Evolutionary conservation across 2,797 vertebrate genomes (phyloP), one percentile per base, ranked within the genome.

Genomic region (Gambusia yucatana): DNA sequence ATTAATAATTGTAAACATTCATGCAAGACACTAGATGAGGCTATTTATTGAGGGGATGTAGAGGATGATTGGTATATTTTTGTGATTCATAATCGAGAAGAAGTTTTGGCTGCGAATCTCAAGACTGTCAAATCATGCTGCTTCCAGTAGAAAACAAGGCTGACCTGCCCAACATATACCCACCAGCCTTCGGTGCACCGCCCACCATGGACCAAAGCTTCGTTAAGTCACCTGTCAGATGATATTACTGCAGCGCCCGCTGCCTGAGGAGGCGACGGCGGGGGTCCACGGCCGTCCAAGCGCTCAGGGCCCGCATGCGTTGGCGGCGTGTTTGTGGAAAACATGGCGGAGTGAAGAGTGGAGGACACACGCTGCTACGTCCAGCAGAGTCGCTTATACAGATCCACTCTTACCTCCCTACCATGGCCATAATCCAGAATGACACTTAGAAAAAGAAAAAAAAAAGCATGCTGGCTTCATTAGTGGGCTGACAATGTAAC

Each of bases 221-320:
- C 82, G 91, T 86, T 92, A 91, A 92, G 92, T 92, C 93, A 93
- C 92, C 91, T 95, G 93, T 95, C 94, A 94, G 77, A 92, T 85
- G 79, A 89, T 92, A 93, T 95, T 92, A 95, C 88, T 79, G 57
- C 76, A 57, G 76, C 87, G 86, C 89, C 90, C 88, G 86, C 75
- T 16, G 82, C 84, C 76, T 59, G 6, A 82, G 46, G 81, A 87
- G 82, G 86, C 69, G 80, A 86, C 84, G 48, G 85, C 79, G 11
- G 92, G 91, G 87, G 78, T 87, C 77, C 85, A 1, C 57, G 74
- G 81, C 78, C 4, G 50, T n/a, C 80, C 50, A 84, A 88, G 86
- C 79, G 83, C 86, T 74, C 55, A 71, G 80, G 78, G 81, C 74
- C 84, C 79, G 14, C 80, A 63, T 70, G 70, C 47, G 48, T 50